A percentile compares a stretch with the other conserved stretches of the same genome.
Conservation (phyloP, 2,113 vertebrate species). For the Trochalopteron elliotii region DNA sequence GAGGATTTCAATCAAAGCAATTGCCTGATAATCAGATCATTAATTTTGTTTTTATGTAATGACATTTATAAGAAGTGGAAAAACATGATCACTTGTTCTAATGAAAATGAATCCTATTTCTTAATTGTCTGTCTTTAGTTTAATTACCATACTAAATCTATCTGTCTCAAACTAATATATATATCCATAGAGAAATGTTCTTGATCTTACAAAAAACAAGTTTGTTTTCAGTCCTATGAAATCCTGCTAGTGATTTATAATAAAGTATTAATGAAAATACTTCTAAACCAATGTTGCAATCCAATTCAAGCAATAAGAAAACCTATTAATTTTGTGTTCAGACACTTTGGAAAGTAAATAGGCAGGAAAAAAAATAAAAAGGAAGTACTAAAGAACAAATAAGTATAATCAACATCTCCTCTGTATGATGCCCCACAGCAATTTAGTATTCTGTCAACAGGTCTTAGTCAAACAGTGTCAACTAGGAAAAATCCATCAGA, state of each 20-base stretch:
- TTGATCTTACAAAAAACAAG: background rate
- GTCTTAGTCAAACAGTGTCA: background rate
- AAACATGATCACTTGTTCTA: constrained; percentile 18
- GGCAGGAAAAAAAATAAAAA: rapidly evolving
- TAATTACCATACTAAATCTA: constrained; percentile 24
- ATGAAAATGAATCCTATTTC: constrained; percentile 41
- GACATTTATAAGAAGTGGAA: constrained; percentile 37
- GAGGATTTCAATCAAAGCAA: constrained; percentile 37
- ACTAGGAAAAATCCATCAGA: background rate
- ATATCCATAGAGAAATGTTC: background rate
- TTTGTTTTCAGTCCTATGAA: background rate
- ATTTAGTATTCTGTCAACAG: background rate
- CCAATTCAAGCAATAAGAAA: background rate
- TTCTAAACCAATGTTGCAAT: background rate
- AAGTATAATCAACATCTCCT: background rate
- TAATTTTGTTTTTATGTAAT: constrained; percentile 39
- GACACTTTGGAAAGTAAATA: background rate
- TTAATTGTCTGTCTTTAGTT: constrained; percentile 1
- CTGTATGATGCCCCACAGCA: background rate
- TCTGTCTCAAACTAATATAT: background rate
- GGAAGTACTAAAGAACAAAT: background rate
- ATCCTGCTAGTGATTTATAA: background rate
- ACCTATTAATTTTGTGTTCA: background rate
- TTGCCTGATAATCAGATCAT: constrained; percentile 30
- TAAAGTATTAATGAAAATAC: background rate